phyloP scores from a whole-genome alignment of 2,113 vertebrate genomes.

The Tychaedon coryphoeus region DNA sequence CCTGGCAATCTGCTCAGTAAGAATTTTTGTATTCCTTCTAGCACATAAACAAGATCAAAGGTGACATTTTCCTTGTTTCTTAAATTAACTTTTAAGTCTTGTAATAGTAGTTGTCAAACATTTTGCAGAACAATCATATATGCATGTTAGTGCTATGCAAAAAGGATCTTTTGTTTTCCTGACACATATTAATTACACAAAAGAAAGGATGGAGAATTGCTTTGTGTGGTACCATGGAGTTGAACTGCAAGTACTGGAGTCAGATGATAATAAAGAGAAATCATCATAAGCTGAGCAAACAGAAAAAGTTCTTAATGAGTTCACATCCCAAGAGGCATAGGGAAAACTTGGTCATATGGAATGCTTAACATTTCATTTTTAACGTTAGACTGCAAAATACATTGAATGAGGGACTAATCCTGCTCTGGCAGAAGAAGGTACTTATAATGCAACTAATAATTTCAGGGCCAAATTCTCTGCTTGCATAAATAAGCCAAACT shows the following conservation, averaged over 20 bases:
- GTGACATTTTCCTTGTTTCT: neutral
- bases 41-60: neutral
- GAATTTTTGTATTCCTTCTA: neutral
- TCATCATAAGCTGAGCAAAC: neutral
- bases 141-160: neutral
- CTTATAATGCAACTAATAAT: slow-evolving; percentile 1
- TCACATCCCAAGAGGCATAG: neutral
- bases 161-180: neutral
- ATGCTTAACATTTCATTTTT: slow-evolving; percentile 20
- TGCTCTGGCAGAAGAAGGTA: slow-evolving; percentile 3
- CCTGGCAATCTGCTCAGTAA: neutral
- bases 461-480: slow-evolving; percentile 11
- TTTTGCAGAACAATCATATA: neutral
- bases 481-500: slow-evolving; percentile 14
- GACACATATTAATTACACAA: neutral
- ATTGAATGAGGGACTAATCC: slow-evolving; percentile 27
- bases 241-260: neutral
- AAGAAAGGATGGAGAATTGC: neutral
- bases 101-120: neutral
- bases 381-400: neutral
- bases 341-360: neutral
- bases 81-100: neutral
- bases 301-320: neutral
- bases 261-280: neutral
- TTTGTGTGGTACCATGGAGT: neutral